These are phyloP conservation scores for Bursaphelenchus mucronatus DNA, from an alignment of 1,140 invertebrate genomes.

Conservation along the genomic window DNA sequence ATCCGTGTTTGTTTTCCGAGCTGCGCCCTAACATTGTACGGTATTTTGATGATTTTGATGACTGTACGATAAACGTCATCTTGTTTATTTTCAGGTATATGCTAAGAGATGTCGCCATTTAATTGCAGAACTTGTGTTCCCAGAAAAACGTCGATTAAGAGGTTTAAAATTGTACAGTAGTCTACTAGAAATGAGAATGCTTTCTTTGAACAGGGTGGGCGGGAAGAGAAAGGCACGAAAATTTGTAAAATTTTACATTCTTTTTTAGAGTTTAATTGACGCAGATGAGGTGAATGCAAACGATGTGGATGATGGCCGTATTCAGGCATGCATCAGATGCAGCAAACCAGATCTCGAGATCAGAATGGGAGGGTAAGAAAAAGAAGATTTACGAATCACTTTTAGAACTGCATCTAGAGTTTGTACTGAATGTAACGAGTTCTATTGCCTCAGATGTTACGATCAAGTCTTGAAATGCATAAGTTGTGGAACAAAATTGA, in stretches of 20 bases:
- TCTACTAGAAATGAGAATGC: too few relatives aligned
- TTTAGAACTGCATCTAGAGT: conserved; percentile 30
- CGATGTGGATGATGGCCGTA: conserved; percentile 28
- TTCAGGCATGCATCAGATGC: conserved; percentile 30
- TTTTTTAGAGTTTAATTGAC: conserved; percentile 10
- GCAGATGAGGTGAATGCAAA: neutral
- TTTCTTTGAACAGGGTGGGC: too few relatives aligned
- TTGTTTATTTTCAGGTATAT: conserved; percentile 34
- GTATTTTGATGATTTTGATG: neutral
- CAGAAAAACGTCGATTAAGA: too few relatives aligned
- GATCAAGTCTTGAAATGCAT: conserved; percentile 29
- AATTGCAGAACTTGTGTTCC: conserved; percentile 18
- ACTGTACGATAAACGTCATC: neutral
- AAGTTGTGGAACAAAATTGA: conserved; percentile 16
- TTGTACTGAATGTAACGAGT: conserved; percentile 26
- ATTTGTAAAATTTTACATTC: conserved; percentile 4
- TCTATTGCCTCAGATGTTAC: conserved; percentile 45
- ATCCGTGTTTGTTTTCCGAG: too few relatives aligned
- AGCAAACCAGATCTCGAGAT: conserved; percentile 26
- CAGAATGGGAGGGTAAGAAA: conserved; percentile 22
- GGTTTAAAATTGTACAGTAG: too few relatives aligned
- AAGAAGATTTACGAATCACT: conserved; percentile 4
- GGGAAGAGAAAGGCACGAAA: conserved; percentile 5
- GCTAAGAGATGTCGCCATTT: conserved; percentile 25
- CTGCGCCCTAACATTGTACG: too few relatives aligned